A percentile compares a stretch with the other conserved stretches of the same genome.
Conservation (phyloP, 1,140 invertebrate genomes). For the Diuraphis noxia region DNA sequence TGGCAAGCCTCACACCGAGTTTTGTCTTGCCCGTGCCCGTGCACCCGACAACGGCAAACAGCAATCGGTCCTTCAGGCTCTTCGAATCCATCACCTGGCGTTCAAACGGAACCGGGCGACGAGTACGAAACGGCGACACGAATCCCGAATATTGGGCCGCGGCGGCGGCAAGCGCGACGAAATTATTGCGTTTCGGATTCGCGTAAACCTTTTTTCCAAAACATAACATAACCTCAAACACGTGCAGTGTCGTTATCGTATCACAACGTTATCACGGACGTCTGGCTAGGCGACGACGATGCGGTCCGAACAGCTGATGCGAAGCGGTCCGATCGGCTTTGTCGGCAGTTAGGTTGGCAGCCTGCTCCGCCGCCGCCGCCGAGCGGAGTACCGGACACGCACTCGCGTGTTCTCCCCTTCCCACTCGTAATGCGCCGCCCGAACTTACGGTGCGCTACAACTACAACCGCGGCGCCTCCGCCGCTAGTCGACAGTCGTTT, state of each 20-base stretch:
- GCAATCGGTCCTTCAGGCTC: slow-evolving; percentile 63
- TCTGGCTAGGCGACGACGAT: not conserved
- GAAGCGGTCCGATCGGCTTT: not conserved
- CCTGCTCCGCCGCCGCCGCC: not conserved
- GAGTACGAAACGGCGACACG: not conserved
- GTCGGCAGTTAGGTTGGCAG: not conserved
- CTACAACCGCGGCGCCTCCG: no score
- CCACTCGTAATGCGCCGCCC: not conserved
- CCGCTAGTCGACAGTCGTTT: not conserved
- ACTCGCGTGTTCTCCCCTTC: no score
- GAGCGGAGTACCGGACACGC: not conserved
- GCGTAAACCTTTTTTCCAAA: slow-evolving; percentile 9
- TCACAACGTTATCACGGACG: not conserved
- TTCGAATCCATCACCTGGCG: not conserved
- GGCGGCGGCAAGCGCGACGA: not conserved
- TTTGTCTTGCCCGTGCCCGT: slow-evolving; percentile 98
- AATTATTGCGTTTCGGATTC: not conserved
- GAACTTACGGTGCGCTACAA: not conserved
- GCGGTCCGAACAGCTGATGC: not conserved
- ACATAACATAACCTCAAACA: slow-evolving; percentile 47
- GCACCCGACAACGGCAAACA: slow-evolving; percentile 89
- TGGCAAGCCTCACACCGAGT: slow-evolving; percentile 87
- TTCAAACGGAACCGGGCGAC: not conserved
- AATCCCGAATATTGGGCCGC: not conserved
- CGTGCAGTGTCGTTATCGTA: not conserved